Base-by-base conservation (phyloP, 2,113 vertebrate species). In the Hystrix cristata region DNA sequence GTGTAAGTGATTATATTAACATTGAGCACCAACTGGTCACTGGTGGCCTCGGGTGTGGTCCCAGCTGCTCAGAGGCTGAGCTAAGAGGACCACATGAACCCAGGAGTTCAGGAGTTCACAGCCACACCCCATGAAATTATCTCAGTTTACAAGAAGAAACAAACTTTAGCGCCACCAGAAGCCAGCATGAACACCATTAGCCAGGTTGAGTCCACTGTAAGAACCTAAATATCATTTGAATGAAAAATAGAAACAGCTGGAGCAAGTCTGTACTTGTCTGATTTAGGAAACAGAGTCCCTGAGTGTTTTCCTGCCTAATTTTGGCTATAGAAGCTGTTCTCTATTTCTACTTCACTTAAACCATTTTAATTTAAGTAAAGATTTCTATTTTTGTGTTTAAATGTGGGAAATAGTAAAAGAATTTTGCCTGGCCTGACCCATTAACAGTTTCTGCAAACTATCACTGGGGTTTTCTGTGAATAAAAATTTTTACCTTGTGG, bases 191-290 rank as follows among this genome's bases (percentile, higher is more conserved):
- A 60, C 69, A 67, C 21, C 46, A n/a, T 7, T 27, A 67, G 43
- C 69, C 31, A 78, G 74, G n/a, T 91, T 55, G 23, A 1, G 1
- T 88, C 64, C 72, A 6, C 71, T 60, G 31, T 89, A 92, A 27
- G 65, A n/a, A 97, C 92, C 29, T 53, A 43, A 91, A 69, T 15
- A 78, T 88, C 95, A 95, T 91, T 94, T 92, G 87, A 93, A 81
- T 65, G 94, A 94, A 83, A 64, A 95, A 95, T 51, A 83, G 92
- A 95, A 92, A 81, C 93, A 9, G 55, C 71, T 64, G 53, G 88
- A 95, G 34, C 95, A 96, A 95, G 38, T 55, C 76, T 23, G 38
- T 43, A 9, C 96, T 96, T 79, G 34, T 94, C 79, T 90, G 89
- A 92, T 79, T 91, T 83, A 86, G 87, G 91, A 97, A 81, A 69